phyloP scores from a whole-genome alignment of 2,113 vertebrate species.

The Suricata suricatta region DNA sequence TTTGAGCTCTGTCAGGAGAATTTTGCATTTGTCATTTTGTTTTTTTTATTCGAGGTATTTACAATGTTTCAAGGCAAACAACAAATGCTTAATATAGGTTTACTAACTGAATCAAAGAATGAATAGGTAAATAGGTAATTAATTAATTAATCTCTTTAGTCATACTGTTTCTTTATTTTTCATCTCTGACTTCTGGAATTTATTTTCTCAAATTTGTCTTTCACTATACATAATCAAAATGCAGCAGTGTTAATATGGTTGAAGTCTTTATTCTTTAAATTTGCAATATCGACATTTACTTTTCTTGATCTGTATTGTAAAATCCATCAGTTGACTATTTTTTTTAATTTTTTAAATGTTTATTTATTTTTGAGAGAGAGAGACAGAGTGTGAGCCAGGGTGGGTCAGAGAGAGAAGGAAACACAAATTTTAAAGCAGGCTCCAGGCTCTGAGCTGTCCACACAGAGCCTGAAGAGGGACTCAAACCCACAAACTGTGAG shows the following conservation, averaged over 20 bases:
- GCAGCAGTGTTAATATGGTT: background rate
- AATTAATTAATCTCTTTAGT: background rate
- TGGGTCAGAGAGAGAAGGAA: too few species aligned
- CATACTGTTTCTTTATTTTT: background rate
- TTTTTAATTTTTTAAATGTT: too few species aligned
- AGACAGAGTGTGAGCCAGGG: too few species aligned
- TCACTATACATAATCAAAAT: background rate
- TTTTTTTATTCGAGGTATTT: background rate
- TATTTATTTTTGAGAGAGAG: too few species aligned
- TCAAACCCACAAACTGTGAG: too few species aligned
- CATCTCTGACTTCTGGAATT: background rate
- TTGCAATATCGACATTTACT: background rate
- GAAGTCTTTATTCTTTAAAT: background rate
- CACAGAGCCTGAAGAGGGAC: too few species aligned
- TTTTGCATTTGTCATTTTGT: background rate
- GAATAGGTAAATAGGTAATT: background rate
- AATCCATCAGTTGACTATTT: background rate
- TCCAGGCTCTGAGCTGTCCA: too few species aligned
- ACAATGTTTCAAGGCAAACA: background rate
- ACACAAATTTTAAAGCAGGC: too few species aligned
- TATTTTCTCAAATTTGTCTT: background rate
- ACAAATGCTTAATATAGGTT: background rate
- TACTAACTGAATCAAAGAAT: background rate
- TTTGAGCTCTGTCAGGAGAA: background rate
- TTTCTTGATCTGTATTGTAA: background rate